These are phyloP conservation scores for Zoanthus sociatus DNA, from an alignment of 92 coral and sea anemone species.

Conservation along the genomic window DNA sequence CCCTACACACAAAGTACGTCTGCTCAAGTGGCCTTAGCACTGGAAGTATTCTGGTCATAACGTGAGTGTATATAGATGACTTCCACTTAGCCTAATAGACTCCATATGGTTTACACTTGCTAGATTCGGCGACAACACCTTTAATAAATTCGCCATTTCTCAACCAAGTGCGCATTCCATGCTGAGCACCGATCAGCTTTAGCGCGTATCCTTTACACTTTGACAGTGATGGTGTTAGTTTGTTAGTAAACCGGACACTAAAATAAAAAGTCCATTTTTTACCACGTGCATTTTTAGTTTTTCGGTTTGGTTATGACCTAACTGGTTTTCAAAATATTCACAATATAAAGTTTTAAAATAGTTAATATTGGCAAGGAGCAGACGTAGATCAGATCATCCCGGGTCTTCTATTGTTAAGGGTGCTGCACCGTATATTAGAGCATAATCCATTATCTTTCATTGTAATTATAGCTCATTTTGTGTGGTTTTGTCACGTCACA, in stretches of 20 bases:
- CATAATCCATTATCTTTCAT: not conserved
- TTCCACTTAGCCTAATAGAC: not conserved
- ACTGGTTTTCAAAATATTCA: too few relatives aligned
- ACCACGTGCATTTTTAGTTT: too few relatives aligned
- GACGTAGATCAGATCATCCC: not conserved
- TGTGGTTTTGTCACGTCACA: not conserved
- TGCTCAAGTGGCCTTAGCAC: conserved; percentile 59
- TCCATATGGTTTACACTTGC: not conserved
- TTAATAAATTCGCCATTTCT: not conserved
- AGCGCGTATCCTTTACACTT: too few relatives aligned
- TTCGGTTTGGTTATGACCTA: too few relatives aligned
- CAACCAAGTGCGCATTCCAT: too few relatives aligned
- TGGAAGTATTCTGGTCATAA: conserved; percentile 75
- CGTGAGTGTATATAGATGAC: conserved; percentile 54
- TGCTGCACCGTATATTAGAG: not conserved
- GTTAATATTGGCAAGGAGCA: too few relatives aligned
- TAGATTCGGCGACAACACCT: not conserved
- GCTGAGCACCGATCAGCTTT: too few relatives aligned
- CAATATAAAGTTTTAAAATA: too few relatives aligned
- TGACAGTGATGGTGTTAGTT: too few relatives aligned
- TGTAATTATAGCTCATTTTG: not conserved
- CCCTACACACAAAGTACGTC: conserved; percentile 28
- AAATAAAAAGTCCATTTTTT: too few relatives aligned
- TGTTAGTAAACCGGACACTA: too few relatives aligned
- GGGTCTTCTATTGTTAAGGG: not conserved